Percentiles rank a stretch among this genome's conserved stretches.
These are phyloP conservation scores for Drosophila dunni DNA, from an alignment of 1,140 invertebrate genomes.

Conservation along the genomic window DNA sequence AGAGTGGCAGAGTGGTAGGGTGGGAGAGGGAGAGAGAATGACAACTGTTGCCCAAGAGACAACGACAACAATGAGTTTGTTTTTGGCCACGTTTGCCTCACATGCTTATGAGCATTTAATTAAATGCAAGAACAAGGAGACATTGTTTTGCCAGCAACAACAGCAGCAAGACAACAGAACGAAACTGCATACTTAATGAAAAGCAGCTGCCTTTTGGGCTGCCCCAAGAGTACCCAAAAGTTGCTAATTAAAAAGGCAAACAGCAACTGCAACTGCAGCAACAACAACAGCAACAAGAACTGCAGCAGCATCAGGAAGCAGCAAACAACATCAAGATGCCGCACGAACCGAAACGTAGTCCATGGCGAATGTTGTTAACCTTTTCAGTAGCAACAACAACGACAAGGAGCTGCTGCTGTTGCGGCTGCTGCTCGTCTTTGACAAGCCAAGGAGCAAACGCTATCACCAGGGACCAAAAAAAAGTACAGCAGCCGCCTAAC, in stretches of 20 bases:
- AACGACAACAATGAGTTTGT: constrained; percentile 67
- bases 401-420: constrained; percentile 57
- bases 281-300: constrained; percentile 21
- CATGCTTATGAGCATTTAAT: constrained; percentile 83
- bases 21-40: background rate
- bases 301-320: constrained; percentile 57
- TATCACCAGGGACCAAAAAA: constrained; percentile 77
- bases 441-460: constrained; percentile 81
- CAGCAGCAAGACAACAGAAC: constrained; percentile 28
- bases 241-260: constrained; percentile 82
- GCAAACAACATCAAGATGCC: constrained; percentile 78
- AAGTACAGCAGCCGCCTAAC: constrained; percentile 69
- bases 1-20: background rate
- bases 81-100: constrained; percentile 42
- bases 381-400: constrained; percentile 53
- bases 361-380: constrained; percentile 74
- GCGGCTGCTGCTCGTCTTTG: constrained; percentile 58
- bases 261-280: constrained; percentile 50
- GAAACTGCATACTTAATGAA: constrained; percentile 77
- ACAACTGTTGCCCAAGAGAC: constrained; percentile 36
- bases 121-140: constrained; percentile 79
- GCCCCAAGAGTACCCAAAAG: constrained; percentile 74
- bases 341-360: constrained; percentile 69
- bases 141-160: constrained; percentile 21
- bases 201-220: constrained; percentile 62